Evolutionary conservation across 2,113 vertebrate species (phyloP).

Genomic region (Ageneiosus marmoratus): DNA sequence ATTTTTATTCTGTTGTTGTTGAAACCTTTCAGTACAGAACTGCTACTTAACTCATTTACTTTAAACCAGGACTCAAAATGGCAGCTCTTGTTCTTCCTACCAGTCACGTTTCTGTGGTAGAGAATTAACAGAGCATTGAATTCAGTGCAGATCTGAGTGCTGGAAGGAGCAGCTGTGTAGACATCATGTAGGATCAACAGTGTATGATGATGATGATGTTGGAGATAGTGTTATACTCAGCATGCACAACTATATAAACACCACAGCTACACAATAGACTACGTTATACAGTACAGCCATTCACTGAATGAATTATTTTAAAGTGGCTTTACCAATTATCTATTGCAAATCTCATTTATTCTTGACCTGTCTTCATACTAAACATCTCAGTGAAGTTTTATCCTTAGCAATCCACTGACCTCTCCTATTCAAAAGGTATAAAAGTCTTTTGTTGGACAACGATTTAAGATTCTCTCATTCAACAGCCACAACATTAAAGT

Average conservation of each 20-base stretch:
- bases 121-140: conserved; percentile 39
- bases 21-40: conserved; percentile 58
- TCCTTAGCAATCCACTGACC: conserved; percentile 59
- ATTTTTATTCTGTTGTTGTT: conserved; percentile 60
- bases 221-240: background rate
- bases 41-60: conserved; percentile 51
- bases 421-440: conserved; percentile 61
- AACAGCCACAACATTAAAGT: conserved; percentile 64
- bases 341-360: conserved; percentile 53
- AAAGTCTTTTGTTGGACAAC: conserved; percentile 37
- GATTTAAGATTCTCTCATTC: conserved; percentile 57
- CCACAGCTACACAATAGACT: too few relatives aligned
- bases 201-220: background rate
- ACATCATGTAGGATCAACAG: background rate
- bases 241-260: background rate
- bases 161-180: conserved; percentile 24
- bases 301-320: too few relatives aligned
- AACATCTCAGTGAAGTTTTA: background rate
- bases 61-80: conserved; percentile 59
- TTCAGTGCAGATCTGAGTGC: conserved; percentile 39
- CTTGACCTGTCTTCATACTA: background rate
- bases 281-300: too few relatives aligned
- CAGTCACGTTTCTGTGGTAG: conserved; percentile 28
- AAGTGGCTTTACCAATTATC: background rate
- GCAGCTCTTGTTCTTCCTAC: conserved; percentile 23